phyloP scores from a whole-genome alignment of 2,888 invertebrate genomes.

The Lutraria lutraria region DNA sequence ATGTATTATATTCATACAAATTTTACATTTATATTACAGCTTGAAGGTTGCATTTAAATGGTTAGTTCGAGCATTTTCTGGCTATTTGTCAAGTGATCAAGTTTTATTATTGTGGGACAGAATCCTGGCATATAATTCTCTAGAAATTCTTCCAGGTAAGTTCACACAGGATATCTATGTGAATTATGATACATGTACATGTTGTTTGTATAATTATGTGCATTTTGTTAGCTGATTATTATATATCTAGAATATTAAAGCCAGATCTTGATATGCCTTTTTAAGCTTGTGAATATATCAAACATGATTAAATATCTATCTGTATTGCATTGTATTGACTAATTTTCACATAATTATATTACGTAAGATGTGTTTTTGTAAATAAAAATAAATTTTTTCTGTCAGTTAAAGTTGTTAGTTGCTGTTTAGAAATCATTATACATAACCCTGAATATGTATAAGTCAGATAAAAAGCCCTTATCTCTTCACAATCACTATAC shows the following conservation, averaged over 20 bases:
- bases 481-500: no score
- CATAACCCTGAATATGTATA: no score
- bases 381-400: no score
- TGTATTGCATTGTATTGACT: no score
- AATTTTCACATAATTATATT: no score
- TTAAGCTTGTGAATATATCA: no score
- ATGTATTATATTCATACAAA: no score
- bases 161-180: neutral
- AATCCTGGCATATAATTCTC: conserved; percentile 95
- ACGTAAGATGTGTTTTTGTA: no score
- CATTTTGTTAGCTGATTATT: neutral
- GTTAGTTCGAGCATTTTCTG: conserved; percentile 98
- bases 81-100: conserved; percentile 96
- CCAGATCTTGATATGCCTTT: neutral
- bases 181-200: neutral
- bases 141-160: conserved; percentile 93
- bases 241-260: neutral
- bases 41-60: conserved; percentile 97
- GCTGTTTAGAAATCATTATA: no score
- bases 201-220: neutral
- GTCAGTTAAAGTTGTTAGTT: no score
- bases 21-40: conserved; percentile 87
- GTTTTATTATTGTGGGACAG: conserved; percentile 97
- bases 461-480: no score
- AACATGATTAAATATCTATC: no score